These are phyloP conservation scores for Hemicentrotus pulcherrimus DNA, from an alignment of 35 echinoderm and acorn worm species.

Conservation along the genomic window DNA sequence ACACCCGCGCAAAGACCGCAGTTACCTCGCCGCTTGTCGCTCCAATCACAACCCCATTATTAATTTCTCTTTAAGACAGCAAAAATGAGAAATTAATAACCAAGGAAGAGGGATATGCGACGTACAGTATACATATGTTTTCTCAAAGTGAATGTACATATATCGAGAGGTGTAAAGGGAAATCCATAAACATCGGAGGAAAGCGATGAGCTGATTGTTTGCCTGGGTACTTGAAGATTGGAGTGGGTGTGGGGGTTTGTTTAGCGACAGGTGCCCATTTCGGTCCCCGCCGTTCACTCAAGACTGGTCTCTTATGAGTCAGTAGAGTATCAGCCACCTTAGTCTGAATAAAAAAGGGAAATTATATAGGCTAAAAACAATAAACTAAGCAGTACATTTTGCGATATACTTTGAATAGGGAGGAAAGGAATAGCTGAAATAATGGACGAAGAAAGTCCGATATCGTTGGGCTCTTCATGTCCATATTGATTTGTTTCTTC, in stretches of 20 bases:
- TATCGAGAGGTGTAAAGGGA: not conserved
- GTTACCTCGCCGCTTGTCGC: not conserved
- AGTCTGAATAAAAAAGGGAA: no score
- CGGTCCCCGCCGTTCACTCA: not conserved
- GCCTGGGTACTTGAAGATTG: not conserved
- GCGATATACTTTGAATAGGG: no score
- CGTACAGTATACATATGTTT: not conserved
- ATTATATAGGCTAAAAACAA: no score
- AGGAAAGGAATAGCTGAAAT: no score
- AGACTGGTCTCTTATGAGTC: not conserved
- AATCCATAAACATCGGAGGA: not conserved
- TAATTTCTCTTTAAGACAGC: constrained; percentile 27
- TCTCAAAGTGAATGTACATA: not conserved
- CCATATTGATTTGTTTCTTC: no score
- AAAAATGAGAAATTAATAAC: constrained; percentile 28
- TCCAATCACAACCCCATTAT: constrained; percentile 1
- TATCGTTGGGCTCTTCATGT: no score
- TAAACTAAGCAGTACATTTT: no score
- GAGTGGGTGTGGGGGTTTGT: constrained; percentile 10
- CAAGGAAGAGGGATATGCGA: not conserved
- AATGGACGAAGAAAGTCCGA: no score
- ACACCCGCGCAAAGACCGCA: not conserved
- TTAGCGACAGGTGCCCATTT: constrained; percentile 22
- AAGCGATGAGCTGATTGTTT: constrained; percentile 20
- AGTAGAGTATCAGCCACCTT: not conserved